phyloP scores from a whole-genome alignment of 2,888 invertebrate genomes.

The Netelia fuscicornis region DNA sequence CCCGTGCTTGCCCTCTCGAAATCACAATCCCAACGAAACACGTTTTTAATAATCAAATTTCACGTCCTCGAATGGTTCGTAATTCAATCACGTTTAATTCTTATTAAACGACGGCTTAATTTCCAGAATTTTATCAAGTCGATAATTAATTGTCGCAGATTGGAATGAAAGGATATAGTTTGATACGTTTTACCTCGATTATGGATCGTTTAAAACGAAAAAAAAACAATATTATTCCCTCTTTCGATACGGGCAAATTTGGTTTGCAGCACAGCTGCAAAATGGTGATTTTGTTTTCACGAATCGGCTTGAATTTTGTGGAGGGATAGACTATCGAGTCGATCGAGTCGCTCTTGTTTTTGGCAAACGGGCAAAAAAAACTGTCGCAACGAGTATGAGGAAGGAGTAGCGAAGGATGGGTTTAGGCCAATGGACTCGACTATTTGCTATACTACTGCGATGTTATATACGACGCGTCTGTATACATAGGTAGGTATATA shows the following conservation, averaged over 20 bases:
- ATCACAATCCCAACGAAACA: constrained; percentile 11
- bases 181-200: neutral
- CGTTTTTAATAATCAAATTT: constrained; percentile 58
- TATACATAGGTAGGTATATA: constrained; percentile 22
- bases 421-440: constrained; percentile 11
- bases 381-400: constrained; percentile 30
- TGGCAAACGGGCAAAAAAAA: constrained; percentile 34
- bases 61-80: neutral
- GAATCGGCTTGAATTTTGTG: neutral
- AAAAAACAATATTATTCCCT: too few relatives aligned
- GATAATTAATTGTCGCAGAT: neutral
- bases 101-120: neutral
- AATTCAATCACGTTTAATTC: neutral
- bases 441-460: constrained; percentile 37
- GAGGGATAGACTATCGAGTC: constrained; percentile 27
- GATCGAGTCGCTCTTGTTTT: constrained; percentile 54
- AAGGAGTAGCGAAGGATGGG: neutral
- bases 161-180: neutral
- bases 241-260: neutral
- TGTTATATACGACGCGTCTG: constrained; percentile 29
- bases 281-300: neutral
- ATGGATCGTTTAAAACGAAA: too few relatives aligned
- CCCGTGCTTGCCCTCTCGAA: neutral
- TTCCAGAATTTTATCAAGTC: neutral
- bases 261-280: neutral